Evolutionary conservation across 2,113 vertebrate genomes (phyloP).

Genomic region (Cephalopholis sonnerati): DNA sequence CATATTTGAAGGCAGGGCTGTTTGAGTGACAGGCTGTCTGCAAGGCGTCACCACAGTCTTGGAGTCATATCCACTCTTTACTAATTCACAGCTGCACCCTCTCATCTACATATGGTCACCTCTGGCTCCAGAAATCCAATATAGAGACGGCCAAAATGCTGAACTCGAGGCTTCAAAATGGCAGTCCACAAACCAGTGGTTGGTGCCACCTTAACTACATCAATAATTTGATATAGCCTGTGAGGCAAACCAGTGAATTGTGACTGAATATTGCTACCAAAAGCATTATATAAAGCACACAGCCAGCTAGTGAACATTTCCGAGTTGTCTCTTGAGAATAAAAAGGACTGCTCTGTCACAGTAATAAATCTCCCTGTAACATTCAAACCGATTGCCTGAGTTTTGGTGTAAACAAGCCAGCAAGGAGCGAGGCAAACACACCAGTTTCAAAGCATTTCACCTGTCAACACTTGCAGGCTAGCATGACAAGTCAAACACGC

Average conservation of each 20-base stretch:
- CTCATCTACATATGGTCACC: too few relatives aligned
- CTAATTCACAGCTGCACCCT: too few relatives aligned
- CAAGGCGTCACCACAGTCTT: too few relatives aligned
- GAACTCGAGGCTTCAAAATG: too few relatives aligned
- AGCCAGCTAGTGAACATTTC: slow-evolving; percentile 22
- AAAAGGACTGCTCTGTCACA: slow-evolving; percentile 13
- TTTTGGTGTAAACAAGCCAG: slow-evolving; percentile 42
- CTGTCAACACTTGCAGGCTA: slow-evolving; percentile 39
- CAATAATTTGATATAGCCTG: not conserved
- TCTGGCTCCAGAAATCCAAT: too few relatives aligned
- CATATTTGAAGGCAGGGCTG: too few relatives aligned
- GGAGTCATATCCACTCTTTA: too few relatives aligned
- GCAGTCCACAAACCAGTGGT: too few relatives aligned
- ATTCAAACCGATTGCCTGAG: slow-evolving; percentile 20
- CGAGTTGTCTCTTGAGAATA: slow-evolving; percentile 9
- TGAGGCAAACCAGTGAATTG: not conserved
- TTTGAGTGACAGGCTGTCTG: too few relatives aligned
- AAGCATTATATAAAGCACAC: slow-evolving; percentile 5
- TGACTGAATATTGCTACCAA: not conserved
- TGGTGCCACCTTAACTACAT: not conserved
- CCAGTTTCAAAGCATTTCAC: slow-evolving; percentile 20
- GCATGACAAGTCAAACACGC: slow-evolving; percentile 13
- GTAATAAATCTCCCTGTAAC: slow-evolving; percentile 47
- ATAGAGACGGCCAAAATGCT: too few relatives aligned
- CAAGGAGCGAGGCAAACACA: not conserved